Conservation (phyloP, 92 coral and sea anemone genomes). For the Parazoanthus swiftii region DNA sequence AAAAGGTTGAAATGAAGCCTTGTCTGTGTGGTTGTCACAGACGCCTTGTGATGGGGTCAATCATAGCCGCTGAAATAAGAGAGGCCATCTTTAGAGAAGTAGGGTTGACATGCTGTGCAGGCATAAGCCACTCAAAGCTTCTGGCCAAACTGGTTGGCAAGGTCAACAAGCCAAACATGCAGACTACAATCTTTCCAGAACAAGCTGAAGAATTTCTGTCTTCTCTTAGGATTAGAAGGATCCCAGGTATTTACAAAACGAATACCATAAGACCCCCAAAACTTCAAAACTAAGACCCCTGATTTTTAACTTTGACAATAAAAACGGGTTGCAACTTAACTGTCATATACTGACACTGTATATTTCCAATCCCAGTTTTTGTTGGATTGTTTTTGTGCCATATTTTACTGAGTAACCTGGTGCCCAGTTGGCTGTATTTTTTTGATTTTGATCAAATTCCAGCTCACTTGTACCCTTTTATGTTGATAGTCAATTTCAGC, state of each 20-base stretch:
- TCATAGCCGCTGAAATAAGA: slow-evolving; percentile 71
- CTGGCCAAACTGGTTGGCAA: slow-evolving; percentile 81
- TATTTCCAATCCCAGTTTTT: no score
- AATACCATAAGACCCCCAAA: no score
- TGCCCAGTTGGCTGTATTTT: no score
- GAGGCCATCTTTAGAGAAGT: slow-evolving; percentile 60
- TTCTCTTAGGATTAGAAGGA: slow-evolving; percentile 59
- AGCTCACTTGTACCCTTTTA: no score
- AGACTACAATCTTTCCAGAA: slow-evolving; percentile 70
- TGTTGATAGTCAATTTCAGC: no score
- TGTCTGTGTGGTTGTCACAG: slow-evolving; percentile 81
- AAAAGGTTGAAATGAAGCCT: slow-evolving; percentile 13
- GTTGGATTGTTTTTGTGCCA: no score
- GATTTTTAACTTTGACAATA: no score
- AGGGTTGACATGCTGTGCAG: slow-evolving; percentile 88
- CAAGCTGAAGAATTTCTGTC: slow-evolving; percentile 55
- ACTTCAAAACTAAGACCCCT: no score
- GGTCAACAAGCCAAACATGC: slow-evolving; percentile 77
- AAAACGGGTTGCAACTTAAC: no score
- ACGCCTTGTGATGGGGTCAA: slow-evolving; percentile 67
- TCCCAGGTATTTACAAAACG: slow-evolving; percentile 63
- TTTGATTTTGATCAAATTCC: no score
- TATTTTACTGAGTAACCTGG: no score
- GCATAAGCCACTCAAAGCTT: slow-evolving; percentile 70
- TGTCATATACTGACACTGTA: no score